Evolutionary conservation across 1,140 invertebrate species (phyloP), one percentile per base, ranked within the genome.

Genomic region (Lepidurus arcticus): DNA sequence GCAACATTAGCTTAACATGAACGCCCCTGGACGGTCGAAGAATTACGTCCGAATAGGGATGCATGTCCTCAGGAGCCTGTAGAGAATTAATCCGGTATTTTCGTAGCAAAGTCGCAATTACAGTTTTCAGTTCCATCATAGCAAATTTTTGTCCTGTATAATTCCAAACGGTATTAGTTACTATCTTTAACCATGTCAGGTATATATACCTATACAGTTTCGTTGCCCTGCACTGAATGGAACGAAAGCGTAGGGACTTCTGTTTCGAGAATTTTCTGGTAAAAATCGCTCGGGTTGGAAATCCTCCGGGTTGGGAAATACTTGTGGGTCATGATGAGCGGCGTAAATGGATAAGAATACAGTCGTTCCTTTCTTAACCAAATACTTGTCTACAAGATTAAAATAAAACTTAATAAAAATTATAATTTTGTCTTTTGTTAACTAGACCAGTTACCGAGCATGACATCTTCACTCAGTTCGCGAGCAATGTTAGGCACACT

Each of bases 201-300:
- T 6, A 1, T 42, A 42, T 24, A 42, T 84, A 75, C 87, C 87
- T 74, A 91, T 86, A 80, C 90, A 91, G 81, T 88, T 89, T 47
- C 91, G 82, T 4, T 89, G 88, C 7, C 85, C 91, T 78, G 89
- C 89, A 21, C 90, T 90, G 82, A 93, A 92, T 5, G 91, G 90
- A 79, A 90, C 84, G 81, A 88, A 92, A 0, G 83, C 83, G 75
- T 82, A 87, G 1, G 84, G 82, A 76, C 80, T 76, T 75, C 86
- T 83, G 42, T 87, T 82, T 5, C 81, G 80, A 24, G 85, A 84
- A 10, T 86, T 85, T 76, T 85, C 85, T 7, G 88, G 86, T 3
- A 83, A 84, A 84, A 94, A 94, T 80, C 93, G 86, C 73, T 93
- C 91, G 0, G 94, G 94, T 82, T 90, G 88, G 83, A 91, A 96